A percentile compares a stretch with the other conserved stretches of the same genome.
Evolutionary conservation across 2,797 vertebrate species (phyloP).

Genomic region (Capromys pilorides): DNA sequence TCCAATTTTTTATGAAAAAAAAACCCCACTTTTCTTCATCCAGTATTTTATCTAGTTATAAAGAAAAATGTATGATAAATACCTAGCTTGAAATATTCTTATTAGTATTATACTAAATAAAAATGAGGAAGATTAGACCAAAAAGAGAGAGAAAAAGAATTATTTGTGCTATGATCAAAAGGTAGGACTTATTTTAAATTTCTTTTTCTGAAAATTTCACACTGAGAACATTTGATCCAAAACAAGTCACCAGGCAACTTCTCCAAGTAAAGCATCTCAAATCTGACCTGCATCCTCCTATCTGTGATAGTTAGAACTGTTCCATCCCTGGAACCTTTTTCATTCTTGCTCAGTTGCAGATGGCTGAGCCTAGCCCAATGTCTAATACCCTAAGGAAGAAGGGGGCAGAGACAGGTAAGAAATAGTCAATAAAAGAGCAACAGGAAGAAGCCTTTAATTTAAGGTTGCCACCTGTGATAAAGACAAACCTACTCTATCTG

Average conservation of each 20-base stretch:
- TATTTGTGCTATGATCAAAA: neutral
- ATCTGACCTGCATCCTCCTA: neutral
- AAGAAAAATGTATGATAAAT: constrained; percentile 24
- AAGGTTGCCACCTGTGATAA: neutral
- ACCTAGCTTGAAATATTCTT: constrained; percentile 16
- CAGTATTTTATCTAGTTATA: neutral
- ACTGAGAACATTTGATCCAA: neutral
- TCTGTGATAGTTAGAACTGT: neutral
- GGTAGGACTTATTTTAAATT: constrained; percentile 4
- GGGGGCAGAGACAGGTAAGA: neutral
- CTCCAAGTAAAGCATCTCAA: neutral
- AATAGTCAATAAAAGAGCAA: neutral
- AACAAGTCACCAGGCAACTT: neutral
- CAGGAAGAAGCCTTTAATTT: neutral
- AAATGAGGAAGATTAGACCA: neutral
- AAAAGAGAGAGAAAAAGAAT: constrained; percentile 17
- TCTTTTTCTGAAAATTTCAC: constrained; percentile 34
- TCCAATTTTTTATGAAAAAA: neutral
- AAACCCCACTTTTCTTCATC: neutral
- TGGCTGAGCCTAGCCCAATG: neutral
- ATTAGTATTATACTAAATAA: neutral
- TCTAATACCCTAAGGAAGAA: neutral
- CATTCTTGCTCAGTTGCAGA: neutral
- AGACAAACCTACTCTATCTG: neutral
- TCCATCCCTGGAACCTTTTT: neutral